These are phyloP conservation scores for Myopa tessellatipennis DNA, from an alignment of 2,888 invertebrate genomes.

Conservation along the genomic window DNA sequence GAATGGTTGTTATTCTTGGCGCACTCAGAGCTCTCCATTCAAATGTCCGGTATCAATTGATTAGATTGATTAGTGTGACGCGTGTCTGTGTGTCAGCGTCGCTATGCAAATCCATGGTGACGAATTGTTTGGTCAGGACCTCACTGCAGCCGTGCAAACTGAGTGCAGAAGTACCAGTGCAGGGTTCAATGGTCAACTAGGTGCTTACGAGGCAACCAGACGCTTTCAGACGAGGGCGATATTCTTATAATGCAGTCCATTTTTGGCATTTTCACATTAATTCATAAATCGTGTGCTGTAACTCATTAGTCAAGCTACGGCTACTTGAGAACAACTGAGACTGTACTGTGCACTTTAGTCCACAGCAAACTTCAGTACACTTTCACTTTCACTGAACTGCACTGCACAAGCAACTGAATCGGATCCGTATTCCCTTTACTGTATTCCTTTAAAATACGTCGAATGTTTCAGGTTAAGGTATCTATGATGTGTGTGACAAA, in stretches of 20 bases:
- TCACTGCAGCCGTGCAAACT: not conserved
- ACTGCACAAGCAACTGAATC: too few relatives aligned
- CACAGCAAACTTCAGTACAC: too few relatives aligned
- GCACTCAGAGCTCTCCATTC: constrained; percentile 3
- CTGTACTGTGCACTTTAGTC: too few relatives aligned
- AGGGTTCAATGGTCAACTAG: constrained; percentile 21
- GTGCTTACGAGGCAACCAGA: not conserved
- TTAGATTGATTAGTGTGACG: constrained; percentile 50
- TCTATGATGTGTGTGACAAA: too few relatives aligned
- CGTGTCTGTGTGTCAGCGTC: constrained; percentile 37
- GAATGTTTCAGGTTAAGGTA: too few relatives aligned
- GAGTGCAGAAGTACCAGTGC: not conserved
- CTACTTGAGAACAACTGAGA: not conserved
- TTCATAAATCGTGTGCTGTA: constrained; percentile 25
- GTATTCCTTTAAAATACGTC: too few relatives aligned
- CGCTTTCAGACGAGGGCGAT: not conserved
- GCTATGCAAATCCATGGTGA: constrained; percentile 26
- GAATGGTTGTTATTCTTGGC: not conserved
- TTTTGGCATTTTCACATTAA: constrained; percentile 23
- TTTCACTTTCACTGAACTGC: too few relatives aligned
- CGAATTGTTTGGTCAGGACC: constrained; percentile 9
- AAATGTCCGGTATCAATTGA: constrained; percentile 36
- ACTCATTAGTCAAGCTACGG: constrained; percentile 23
- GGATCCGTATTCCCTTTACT: too few relatives aligned
- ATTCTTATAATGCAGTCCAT: not conserved